Conservation (phyloP, 92 coral and sea anemone genomes). For the Anthopleura xanthogrammica region DNA sequence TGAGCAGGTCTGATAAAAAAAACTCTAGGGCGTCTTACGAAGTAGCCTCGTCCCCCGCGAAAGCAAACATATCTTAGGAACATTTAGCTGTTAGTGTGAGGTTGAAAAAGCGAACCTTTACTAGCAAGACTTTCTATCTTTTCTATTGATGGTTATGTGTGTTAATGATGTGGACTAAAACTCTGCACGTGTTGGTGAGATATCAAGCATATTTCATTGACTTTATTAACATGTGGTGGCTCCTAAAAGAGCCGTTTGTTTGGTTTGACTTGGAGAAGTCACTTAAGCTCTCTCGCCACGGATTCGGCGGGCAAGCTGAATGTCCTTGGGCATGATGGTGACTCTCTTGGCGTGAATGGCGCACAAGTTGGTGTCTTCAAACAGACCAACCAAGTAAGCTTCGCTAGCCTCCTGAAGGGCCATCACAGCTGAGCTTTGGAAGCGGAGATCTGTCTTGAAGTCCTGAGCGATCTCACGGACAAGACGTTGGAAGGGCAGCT, state of each 20-base stretch:
- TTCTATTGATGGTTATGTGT: too few species aligned
- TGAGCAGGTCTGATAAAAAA: too few species aligned
- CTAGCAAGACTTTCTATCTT: too few species aligned
- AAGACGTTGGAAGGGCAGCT: slow-evolving; percentile 94
- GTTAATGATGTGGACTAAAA: too few species aligned
- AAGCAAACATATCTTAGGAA: too few species aligned
- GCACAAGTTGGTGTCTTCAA: slow-evolving; percentile 97
- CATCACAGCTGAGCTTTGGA: slow-evolving; percentile 96
- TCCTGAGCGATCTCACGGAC: slow-evolving; percentile 95
- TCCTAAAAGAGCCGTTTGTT: slow-evolving; percentile 42
- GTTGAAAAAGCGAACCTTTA: too few species aligned
- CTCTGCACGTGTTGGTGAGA: too few species aligned
- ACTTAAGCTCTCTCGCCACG: slow-evolving; percentile 73
- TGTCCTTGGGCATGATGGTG: slow-evolving; percentile 98
- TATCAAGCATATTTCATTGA: slow-evolving; percentile 6
- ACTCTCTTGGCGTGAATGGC: slow-evolving; percentile 99
- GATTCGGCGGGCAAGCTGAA: slow-evolving; percentile 98
- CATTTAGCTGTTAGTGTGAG: too few species aligned
- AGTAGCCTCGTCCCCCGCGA: too few species aligned
- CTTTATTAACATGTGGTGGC: slow-evolving; percentile 39
- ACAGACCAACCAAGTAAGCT: slow-evolving; percentile 95
- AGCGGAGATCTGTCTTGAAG: slow-evolving; percentile 92
- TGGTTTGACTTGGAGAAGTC: slow-evolving; percentile 8
- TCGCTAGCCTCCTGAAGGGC: slow-evolving; percentile 97
- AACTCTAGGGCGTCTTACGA: too few species aligned